Conservation (phyloP, 2,113 vertebrate species). For the Phodopus roborovskii region DNA sequence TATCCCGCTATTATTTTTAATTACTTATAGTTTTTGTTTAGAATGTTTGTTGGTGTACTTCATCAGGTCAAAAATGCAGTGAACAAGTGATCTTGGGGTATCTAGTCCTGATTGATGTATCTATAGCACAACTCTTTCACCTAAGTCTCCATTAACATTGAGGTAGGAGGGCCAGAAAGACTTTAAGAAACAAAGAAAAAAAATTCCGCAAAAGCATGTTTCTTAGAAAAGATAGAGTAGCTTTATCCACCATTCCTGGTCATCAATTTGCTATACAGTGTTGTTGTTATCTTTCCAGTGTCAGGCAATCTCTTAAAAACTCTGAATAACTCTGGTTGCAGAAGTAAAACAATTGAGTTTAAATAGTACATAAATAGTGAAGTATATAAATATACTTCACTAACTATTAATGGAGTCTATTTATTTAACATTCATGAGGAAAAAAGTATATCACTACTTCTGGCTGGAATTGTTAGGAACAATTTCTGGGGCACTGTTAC, state of each 20-base stretch:
- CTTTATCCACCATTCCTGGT: not conserved
- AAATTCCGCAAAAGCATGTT: no score
- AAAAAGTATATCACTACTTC: not conserved
- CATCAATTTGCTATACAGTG: not conserved
- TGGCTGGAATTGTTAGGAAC: not conserved
- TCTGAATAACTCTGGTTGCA: rapidly evolving
- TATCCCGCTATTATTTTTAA: no score
- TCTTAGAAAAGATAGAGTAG: not conserved
- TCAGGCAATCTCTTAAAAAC: not conserved
- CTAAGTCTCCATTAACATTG: not conserved
- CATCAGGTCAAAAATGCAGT: not conserved
- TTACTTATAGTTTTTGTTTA: not conserved
- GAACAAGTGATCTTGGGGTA: not conserved
- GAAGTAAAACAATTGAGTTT: not conserved
- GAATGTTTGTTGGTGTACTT: not conserved
- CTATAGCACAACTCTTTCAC: not conserved
- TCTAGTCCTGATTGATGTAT: not conserved
- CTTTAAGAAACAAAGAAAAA: not conserved
- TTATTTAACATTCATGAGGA: not conserved
- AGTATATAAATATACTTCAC: not conserved
- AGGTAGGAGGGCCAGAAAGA: not conserved
- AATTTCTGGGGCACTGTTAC: not conserved
- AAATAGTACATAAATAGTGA: not conserved
- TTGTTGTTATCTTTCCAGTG: not conserved
- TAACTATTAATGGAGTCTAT: not conserved